phyloP scores from a whole-genome alignment of 2,113 vertebrate species.

The Nycticryphes semicollaris region DNA sequence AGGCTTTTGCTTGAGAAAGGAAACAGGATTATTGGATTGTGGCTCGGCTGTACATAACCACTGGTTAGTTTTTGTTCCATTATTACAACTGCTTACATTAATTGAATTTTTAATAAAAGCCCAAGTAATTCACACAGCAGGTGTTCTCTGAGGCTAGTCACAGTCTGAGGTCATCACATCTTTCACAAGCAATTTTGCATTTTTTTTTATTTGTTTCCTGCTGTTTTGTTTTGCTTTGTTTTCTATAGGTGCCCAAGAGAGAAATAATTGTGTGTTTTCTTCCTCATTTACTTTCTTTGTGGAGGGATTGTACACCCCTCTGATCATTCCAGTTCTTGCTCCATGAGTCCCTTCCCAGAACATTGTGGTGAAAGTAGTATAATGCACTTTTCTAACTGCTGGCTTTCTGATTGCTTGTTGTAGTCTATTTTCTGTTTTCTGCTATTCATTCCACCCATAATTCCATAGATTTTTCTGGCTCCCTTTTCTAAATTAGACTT shows the following conservation, averaged over 20 bases:
- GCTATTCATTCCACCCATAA: neutral
- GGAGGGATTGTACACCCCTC: neutral
- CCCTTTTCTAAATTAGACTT: neutral
- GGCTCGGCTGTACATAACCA: neutral
- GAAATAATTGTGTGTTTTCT: constrained; percentile 12
- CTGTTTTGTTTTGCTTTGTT: constrained; percentile 6
- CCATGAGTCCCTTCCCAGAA: neutral
- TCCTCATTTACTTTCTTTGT: neutral
- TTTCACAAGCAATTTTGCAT: neutral
- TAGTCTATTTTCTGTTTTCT: neutral
- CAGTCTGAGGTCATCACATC: neutral
- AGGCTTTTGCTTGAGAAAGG: neutral
- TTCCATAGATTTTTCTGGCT: neutral
- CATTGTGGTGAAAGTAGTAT: neutral
- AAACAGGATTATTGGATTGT: neutral
- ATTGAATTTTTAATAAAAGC: constrained; percentile 49
- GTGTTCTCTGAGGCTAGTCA: neutral
- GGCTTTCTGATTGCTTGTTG: neutral
- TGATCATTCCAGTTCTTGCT: neutral
- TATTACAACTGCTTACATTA: neutral
- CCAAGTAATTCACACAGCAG: constrained; percentile 2
- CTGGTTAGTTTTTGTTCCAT: neutral
- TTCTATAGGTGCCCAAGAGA: neutral
- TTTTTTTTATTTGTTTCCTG: neutral
- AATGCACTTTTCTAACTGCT: neutral